Percentiles rank a stretch among this genome's conserved stretches.
phyloP scores from a whole-genome alignment of 1,140 invertebrate genomes.

The Drosophila pandora region DNA sequence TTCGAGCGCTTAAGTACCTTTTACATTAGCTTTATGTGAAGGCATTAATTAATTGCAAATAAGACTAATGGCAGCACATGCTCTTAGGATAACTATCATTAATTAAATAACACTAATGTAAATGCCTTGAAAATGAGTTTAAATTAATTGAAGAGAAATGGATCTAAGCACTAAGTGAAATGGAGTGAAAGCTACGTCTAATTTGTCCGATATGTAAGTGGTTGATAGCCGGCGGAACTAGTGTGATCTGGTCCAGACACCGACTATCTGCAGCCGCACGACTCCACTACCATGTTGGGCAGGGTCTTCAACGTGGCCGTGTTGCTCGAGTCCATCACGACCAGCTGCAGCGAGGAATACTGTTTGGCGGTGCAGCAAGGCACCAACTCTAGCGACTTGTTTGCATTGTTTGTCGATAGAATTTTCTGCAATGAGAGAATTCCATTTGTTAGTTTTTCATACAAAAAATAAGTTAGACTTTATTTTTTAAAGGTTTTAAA shows the following conservation, averaged over 20 bases:
- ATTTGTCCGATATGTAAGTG: conserved; percentile 58
- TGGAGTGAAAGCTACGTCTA: conserved; percentile 46
- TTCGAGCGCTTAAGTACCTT: conserved; percentile 70
- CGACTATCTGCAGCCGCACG: conserved; percentile 91
- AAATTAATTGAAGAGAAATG: conserved; percentile 58
- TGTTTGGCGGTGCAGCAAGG: conserved; percentile 92
- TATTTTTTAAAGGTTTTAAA: too few relatives aligned
- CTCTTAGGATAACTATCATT: conserved; percentile 39
- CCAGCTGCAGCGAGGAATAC: conserved; percentile 89
- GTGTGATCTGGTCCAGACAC: neutral
- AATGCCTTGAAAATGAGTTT: conserved; percentile 64
- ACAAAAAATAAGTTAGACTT: neutral
- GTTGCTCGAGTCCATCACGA: conserved; percentile 90
- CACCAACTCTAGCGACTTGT: conserved; percentile 86
- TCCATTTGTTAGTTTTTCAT: neutral
- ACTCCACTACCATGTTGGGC: conserved; percentile 93
- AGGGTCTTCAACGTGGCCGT: conserved; percentile 90
- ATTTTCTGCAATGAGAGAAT: conserved; percentile 86
- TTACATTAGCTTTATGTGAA: conserved; percentile 31
- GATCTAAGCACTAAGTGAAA: conserved; percentile 27
- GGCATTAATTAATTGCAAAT: conserved; percentile 32
- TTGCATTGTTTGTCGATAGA: conserved; percentile 84
- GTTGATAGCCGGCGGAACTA: conserved; percentile 8
- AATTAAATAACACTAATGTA: conserved; percentile 44
- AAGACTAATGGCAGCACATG: conserved; percentile 67